These are phyloP conservation scores for Mola mola DNA, from an alignment of 2,113 vertebrate genomes.

Conservation along the genomic window DNA sequence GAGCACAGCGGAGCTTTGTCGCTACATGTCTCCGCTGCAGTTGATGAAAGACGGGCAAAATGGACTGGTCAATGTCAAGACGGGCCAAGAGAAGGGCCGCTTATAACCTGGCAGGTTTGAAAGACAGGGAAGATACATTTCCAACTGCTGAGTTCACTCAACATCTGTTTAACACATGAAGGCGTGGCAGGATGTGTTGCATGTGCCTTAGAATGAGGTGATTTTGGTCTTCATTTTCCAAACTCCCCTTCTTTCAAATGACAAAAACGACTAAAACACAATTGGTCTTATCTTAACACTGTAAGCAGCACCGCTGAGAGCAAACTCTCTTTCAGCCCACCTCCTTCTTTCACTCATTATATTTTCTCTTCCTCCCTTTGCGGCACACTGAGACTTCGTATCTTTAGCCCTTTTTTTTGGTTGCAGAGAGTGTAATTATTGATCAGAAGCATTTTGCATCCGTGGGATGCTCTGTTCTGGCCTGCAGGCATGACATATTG, in stretches of 20 bases:
- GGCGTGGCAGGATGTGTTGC: slow-evolving; percentile 23
- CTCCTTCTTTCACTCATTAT: slow-evolving; percentile 49
- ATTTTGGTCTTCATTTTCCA: slow-evolving; percentile 48
- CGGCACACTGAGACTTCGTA: neutral
- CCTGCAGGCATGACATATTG: slow-evolving; percentile 27
- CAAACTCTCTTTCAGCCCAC: too few relatives aligned
- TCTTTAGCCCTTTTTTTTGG: slow-evolving; percentile 10
- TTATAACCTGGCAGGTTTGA: slow-evolving; percentile 48
- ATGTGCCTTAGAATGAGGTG: slow-evolving; percentile 50
- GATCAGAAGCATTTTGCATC: slow-evolving; percentile 20
- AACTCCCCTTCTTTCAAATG: slow-evolving; percentile 30
- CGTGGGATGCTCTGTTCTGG: slow-evolving; percentile 13
- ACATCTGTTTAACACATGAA: slow-evolving; percentile 56
- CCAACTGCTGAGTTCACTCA: slow-evolving; percentile 25
- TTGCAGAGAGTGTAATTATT: slow-evolving; percentile 38
- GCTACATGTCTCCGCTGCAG: slow-evolving; percentile 43
- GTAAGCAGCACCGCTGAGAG: too few relatives aligned
- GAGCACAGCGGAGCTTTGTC: slow-evolving; percentile 60
- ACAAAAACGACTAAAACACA: too few relatives aligned
- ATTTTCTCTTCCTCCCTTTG: neutral
- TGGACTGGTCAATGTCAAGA: slow-evolving; percentile 31
- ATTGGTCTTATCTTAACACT: too few relatives aligned
- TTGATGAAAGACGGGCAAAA: slow-evolving; percentile 56
- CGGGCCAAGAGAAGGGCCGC: slow-evolving; percentile 29
- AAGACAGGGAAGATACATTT: slow-evolving; percentile 29